Base-by-base conservation (phyloP, 2,888 invertebrate species). In the Hypolimnas misippus region DNA sequence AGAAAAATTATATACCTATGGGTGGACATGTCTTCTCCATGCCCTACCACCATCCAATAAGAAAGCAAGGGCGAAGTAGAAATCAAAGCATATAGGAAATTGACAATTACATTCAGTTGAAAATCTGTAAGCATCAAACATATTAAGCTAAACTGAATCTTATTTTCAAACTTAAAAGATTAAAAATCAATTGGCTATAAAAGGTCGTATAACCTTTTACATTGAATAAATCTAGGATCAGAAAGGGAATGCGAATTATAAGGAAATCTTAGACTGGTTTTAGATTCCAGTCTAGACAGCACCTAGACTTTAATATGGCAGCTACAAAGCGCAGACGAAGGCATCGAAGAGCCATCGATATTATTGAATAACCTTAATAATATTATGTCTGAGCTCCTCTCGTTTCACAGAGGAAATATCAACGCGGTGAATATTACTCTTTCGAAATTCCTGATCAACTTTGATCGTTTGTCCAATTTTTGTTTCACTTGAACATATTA, bases 281-380 rank as follows among this genome's bases (percentile, higher is more conserved):
- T 68, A 71, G 72, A 73, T 74, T 71, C 65, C 70, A 72, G 82
- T 82, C 83, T 84, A 84, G 83, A 84, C 85, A 68, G 68, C 69
- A 65, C 68, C 69, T 70, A 79, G 78, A 81, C 77, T 80, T 75
- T 76, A 80, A 82, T 81, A 81, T 76, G 70, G 72, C 73, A 72
- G 70, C 70, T 72, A 71, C 70, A 69, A 74, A 74, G 69, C 65
- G 68, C 44, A 68, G 69, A 35, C 66, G 54, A 70, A 62, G 65
- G 69, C 68, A 70, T 70, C 68, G 63, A 67, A 71, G 70, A 70
- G 70, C 75, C 73, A 72, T 74, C 74, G 71, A 72, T 73, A 69
- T 73, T 73, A 74, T 76, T 77, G 75, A 76, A 75, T 75, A 72
- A 74, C 70, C 69, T 67, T 78, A 74, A 77, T 57, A 59, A 59